These are phyloP conservation scores for Macaca mulatta DNA, from an alignment of 2,113 vertebrate species.

Conservation along the genomic window DNA sequence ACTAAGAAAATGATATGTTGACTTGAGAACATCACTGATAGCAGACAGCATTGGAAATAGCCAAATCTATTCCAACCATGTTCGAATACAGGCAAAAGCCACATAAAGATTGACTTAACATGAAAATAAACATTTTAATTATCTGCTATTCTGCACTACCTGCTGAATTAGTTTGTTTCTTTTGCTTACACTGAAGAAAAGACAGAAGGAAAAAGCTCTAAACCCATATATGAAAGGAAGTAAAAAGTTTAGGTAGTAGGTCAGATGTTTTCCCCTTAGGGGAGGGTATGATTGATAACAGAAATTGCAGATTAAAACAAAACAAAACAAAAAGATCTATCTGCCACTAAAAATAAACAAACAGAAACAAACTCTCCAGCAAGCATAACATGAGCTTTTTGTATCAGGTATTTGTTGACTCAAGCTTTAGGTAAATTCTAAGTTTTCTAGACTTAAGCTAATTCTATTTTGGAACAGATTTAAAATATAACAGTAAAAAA, in stretches of 20 bases:
- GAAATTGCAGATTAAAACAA: background rate
- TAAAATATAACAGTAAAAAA: background rate
- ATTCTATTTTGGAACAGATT: constrained; percentile 37
- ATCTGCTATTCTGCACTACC: background rate
- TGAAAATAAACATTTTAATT: constrained; percentile 20
- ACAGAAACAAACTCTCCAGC: background rate
- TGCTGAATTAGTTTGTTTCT: background rate
- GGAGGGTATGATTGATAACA: background rate
- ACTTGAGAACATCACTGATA: background rate
- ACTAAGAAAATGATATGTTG: background rate
- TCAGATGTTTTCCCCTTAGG: background rate
- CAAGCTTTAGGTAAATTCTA: background rate
- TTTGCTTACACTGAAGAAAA: background rate
- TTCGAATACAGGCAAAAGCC: background rate
- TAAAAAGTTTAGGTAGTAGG: background rate
- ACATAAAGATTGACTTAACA: background rate
- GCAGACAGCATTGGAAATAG: background rate
- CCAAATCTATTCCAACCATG: background rate
- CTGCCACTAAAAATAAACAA: background rate
- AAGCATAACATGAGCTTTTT: background rate
- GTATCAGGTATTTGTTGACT: background rate
- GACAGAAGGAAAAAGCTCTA: background rate
- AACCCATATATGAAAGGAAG: background rate
- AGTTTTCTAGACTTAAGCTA: constrained; percentile 19
- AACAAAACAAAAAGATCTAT: background rate